Evolutionary conservation across 2,113 vertebrate species (phyloP), one percentile per base, ranked within the genome.

Genomic region (Cyprinodon variegatus): DNA sequence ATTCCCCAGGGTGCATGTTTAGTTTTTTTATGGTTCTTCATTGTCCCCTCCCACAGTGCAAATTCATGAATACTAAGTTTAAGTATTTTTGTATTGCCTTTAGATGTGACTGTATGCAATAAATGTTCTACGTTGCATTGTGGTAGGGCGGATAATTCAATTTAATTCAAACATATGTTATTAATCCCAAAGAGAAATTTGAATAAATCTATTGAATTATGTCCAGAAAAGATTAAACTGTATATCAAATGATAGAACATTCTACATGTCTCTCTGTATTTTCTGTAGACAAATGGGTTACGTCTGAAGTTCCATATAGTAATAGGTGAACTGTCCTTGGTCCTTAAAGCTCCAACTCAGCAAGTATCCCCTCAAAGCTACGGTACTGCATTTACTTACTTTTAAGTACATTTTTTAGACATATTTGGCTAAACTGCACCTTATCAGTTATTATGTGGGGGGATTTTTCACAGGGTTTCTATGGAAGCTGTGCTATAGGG

Each of bases 261-360:
- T 20, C 14, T 6, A 48, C 15, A 15, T 7, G 6, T 17, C 15
- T 53, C 50, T 17, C 50, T 53, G 17, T 17, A 9, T 53, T 53
- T 53, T 48, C 20, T 53, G 7, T 14, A 53, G 50, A 53, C 50
- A 53, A 2, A 1, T 7, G 17, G 50, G 50, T 53, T 5, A 53
- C 15, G 14, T 14, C 4, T 14, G 6, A 50, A 14, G 13, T 50
- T 53, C 17, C 50, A 20, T 29, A 29, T 17, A 20, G 17, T 37
- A 36, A 61, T 20, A n/a, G n/a, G 8, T 17, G 78, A 78, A 60
- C 72, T 81, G 1, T 86, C 77, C 77, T 10, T 71, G 75, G 82
- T 68, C 15, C 74, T 70, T 3, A 63, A 64, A 40, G 59, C 13
- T 70, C 37, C 66, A 46, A 29, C 38, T 65, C 20, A 14, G 11